Conservation (phyloP, 2,113 vertebrate genomes). For the Atlantisia rogersi region DNA sequence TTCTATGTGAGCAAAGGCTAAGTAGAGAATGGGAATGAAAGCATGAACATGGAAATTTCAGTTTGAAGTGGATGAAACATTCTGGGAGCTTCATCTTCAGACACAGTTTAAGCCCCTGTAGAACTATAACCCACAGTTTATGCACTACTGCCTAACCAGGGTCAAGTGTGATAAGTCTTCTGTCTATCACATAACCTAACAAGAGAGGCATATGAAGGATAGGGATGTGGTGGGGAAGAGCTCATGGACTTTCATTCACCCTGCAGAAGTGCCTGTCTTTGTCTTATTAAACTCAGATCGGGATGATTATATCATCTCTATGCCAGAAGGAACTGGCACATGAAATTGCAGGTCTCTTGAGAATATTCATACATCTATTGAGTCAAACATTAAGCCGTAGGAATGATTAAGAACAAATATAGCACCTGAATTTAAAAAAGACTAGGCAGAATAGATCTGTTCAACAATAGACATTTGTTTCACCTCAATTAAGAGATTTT, state of each 20-base stretch:
- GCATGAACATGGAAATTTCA: not conserved
- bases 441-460: not conserved
- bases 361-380: fast-evolving
- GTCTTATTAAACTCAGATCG: not conserved
- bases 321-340: not conserved
- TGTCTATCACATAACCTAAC: not conserved
- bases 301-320: not conserved
- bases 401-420: not conserved
- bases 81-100: not conserved
- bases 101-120: not conserved
- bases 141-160: not conserved
- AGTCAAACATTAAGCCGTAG: not conserved
- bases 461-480: not conserved
- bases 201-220: not conserved
- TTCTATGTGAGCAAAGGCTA: not conserved
- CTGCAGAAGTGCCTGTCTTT: not conserved
- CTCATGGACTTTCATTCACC: not conserved
- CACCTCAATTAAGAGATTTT: not conserved
- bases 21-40: not conserved
- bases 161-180: not conserved
- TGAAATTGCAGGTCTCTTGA: not conserved
- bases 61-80: not conserved
- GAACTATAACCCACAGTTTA: not conserved
- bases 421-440: not conserved
- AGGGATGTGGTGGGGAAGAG: not conserved